phyloP scores from a whole-genome alignment of 2,888 invertebrate genomes.

The Hedya salicella region DNA sequence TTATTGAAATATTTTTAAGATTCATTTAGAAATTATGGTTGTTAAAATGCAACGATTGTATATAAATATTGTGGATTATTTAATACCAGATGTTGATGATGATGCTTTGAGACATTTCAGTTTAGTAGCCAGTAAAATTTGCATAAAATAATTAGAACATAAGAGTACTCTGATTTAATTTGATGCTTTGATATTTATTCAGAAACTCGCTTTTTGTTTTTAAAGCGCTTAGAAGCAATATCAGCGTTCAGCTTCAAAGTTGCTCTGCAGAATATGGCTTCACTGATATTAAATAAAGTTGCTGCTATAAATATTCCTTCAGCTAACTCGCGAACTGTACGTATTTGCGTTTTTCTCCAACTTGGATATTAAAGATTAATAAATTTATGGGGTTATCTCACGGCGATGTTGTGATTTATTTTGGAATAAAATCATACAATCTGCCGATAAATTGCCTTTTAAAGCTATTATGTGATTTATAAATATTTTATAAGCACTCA shows the following conservation, averaged over 20 bases:
- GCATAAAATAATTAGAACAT: too few relatives aligned
- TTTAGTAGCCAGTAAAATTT: too few relatives aligned
- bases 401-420: conserved; percentile 29
- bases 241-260: conserved; percentile 75
- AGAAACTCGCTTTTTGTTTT: conserved; percentile 44
- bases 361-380: conserved; percentile 44
- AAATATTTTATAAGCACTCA: too few relatives aligned
- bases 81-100: too few relatives aligned
- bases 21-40: too few relatives aligned
- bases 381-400: conserved; percentile 43
- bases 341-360: conserved; percentile 47
- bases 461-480: neutral
- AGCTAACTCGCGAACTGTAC: conserved; percentile 74
- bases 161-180: too few relatives aligned
- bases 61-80: too few relatives aligned
- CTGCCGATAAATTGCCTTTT: neutral
- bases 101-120: too few relatives aligned
- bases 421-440: conserved; percentile 4
- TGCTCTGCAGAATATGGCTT: conserved; percentile 57
- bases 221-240: conserved; percentile 49
- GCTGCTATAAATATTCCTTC: conserved; percentile 83
- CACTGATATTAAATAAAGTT: conserved; percentile 85
- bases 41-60: too few relatives aligned
- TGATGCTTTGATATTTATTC: neutral
- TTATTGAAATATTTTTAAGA: too few relatives aligned